Percentiles rank a stretch among this genome's conserved stretches.
phyloP scores from a whole-genome alignment of 2,888 invertebrate species.

The Orthosia cruda region DNA sequence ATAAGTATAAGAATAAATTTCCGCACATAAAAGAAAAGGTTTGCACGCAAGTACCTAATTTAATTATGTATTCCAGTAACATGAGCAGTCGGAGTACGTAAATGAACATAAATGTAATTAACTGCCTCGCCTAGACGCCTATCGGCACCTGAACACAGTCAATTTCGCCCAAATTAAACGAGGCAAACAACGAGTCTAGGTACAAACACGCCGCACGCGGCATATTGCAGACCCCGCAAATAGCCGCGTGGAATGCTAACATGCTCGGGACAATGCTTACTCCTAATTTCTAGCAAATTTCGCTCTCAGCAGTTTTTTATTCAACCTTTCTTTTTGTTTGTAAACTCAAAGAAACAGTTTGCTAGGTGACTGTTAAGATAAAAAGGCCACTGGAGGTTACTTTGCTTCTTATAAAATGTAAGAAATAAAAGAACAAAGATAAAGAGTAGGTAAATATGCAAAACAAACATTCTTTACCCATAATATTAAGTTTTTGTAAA shows the following conservation, averaged over 20 bases:
- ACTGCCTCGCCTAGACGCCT: neutral
- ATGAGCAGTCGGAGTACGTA: neutral
- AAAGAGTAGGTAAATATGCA: neutral
- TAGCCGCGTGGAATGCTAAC: constrained; percentile 5
- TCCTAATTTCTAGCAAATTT: constrained; percentile 25
- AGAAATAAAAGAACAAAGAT: neutral
- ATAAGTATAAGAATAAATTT: too few relatives aligned
- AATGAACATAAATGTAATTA: constrained; percentile 15
- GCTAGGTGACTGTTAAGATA: constrained; percentile 16
- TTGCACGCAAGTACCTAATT: neutral
- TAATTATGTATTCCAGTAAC: neutral
- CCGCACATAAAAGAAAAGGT: neutral
- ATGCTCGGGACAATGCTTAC: constrained; percentile 27
- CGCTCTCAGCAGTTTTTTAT: constrained; percentile 34
- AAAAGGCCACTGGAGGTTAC: constrained; percentile 15
- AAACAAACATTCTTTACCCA: too few relatives aligned
- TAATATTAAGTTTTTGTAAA: too few relatives aligned
- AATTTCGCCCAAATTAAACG: constrained; percentile 42
- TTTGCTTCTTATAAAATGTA: constrained; percentile 8
- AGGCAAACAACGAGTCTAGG: constrained; percentile 14
- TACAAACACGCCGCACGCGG: neutral
- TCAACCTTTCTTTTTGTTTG: constrained; percentile 32
- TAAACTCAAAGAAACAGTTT: constrained; percentile 16
- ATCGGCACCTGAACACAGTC: constrained; percentile 21
- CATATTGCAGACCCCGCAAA: constrained; percentile 26